Percentiles rank a stretch among this genome's conserved stretches.
Evolutionary conservation across 2,888 invertebrate genomes (phyloP).

Genomic region (Quadroppia sp.): DNA sequence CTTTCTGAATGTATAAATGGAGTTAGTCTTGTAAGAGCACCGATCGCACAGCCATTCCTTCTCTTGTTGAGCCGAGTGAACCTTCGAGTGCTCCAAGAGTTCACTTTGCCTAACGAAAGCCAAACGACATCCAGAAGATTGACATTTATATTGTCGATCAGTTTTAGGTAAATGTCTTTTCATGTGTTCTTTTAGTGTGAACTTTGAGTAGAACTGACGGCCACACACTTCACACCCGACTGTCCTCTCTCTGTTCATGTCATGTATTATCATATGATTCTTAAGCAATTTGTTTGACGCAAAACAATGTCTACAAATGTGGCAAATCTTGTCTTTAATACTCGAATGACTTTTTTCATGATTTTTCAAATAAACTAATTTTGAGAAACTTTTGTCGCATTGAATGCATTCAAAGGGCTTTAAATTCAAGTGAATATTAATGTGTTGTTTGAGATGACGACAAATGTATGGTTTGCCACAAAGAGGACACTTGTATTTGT

Average conservation of each 20-base stretch:
- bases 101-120: background rate
- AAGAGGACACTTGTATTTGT: slow-evolving; percentile 36
- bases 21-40: slow-evolving; percentile 25
- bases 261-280: slow-evolving; percentile 14
- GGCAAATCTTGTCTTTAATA: slow-evolving; percentile 45
- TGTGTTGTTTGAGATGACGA: slow-evolving; percentile 44
- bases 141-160: slow-evolving; percentile 31
- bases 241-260: background rate
- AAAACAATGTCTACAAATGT: slow-evolving; percentile 46
- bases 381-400: slow-evolving; percentile 46
- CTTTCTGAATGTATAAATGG: slow-evolving; percentile 15
- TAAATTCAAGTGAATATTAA: slow-evolving; percentile 45
- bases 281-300: slow-evolving; percentile 7
- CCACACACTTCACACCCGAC: slow-evolving; percentile 15
- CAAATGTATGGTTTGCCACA: slow-evolving; percentile 16
- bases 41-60: slow-evolving; percentile 13
- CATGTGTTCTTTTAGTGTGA: background rate
- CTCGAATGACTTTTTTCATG: slow-evolving; percentile 45
- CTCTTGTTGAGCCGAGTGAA: background rate
- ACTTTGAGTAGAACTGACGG: slow-evolving; percentile 1
- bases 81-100: slow-evolving; percentile 1
- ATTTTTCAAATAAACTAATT: slow-evolving; percentile 45
- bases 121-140: background rate
- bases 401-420: slow-evolving; percentile 46
- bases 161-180: slow-evolving; percentile 34